These are phyloP conservation scores for Parthenolecanium corni DNA, from an alignment of 2,888 invertebrate genomes.

Conservation along the genomic window DNA sequence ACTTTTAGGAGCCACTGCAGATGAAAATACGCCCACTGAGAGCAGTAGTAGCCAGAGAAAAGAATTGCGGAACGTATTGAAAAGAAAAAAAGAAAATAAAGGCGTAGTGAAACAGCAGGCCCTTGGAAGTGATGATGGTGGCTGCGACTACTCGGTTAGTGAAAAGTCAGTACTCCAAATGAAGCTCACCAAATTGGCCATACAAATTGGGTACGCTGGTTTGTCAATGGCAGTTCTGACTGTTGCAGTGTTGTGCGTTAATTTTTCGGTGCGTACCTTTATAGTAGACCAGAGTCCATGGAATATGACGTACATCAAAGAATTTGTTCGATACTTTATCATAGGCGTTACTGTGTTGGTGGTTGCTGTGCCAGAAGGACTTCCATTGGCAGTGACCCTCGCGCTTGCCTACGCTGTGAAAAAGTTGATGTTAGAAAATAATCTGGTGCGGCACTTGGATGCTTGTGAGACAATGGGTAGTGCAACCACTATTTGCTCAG, in stretches of 20 bases:
- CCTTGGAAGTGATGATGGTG: background rate
- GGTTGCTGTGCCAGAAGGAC: conserved; percentile 51
- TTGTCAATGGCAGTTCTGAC: conserved; percentile 51
- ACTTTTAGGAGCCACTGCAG: conserved; percentile 47
- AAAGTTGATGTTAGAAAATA: conserved; percentile 53
- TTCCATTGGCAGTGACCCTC: conserved; percentile 50
- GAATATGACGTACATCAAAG: conserved; percentile 41
- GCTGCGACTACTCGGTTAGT: conserved; percentile 25
- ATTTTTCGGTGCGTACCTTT: conserved; percentile 48
- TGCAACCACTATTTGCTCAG: conserved; percentile 52
- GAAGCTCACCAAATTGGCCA: conserved; percentile 52
- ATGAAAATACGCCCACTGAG: conserved; percentile 31
- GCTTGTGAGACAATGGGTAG: conserved; percentile 56
- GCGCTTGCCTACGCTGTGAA: conserved; percentile 52
- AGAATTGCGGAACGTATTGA: background rate
- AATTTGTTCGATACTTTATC: conserved; percentile 50
- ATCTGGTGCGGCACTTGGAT: conserved; percentile 50
- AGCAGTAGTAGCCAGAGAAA: conserved; percentile 18
- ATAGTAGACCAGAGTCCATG: conserved; percentile 40
- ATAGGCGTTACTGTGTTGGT: conserved; percentile 53
- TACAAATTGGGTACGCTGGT: conserved; percentile 55
- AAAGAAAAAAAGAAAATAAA: conserved; percentile 11
- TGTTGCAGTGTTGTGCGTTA: conserved; percentile 48
- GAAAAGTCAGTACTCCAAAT: conserved; percentile 49
- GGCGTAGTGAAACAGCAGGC: background rate